Percentiles rank a stretch among this genome's conserved stretches.
These are phyloP conservation scores for Hemaris fuciformis DNA, from an alignment of 2,888 invertebrate species.

Conservation along the genomic window DNA sequence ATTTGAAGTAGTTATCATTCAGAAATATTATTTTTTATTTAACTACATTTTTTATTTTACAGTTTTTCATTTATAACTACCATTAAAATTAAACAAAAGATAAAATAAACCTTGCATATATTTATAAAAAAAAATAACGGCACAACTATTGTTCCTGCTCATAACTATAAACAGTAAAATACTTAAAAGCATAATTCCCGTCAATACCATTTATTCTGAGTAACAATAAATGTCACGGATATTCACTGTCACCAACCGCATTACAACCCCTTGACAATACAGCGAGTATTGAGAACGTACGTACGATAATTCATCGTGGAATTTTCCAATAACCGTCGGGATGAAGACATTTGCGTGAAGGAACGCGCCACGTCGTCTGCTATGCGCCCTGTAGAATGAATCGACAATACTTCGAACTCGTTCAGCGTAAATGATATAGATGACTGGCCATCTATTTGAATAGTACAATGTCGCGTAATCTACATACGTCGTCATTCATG, in stretches of 20 bases:
- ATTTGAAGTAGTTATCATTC: no score
- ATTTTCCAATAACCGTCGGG: constrained; percentile 55
- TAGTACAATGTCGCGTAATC: no score
- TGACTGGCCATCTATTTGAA: no score
- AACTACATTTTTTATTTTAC: no score
- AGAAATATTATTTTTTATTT: no score
- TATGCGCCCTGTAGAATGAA: not conserved
- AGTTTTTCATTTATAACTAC: no score
- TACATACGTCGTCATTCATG: no score
- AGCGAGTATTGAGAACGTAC: not conserved
- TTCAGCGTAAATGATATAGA: not conserved
- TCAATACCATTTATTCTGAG: not conserved
- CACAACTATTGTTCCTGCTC: no score
- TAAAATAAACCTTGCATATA: no score
- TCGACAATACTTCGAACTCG: not conserved
- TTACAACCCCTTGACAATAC: not conserved
- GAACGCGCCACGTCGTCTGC: constrained; percentile 29
- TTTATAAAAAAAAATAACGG: no score
- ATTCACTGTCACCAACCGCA: not conserved
- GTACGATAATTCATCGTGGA: constrained; percentile 44
- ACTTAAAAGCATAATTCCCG: no score
- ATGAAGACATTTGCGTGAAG: constrained; percentile 46
- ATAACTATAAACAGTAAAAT: no score
- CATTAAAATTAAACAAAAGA: not conserved
- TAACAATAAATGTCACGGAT: not conserved